phyloP scores from a whole-genome alignment of 2,888 invertebrate genomes.

The Pterobdella sp. region DNA sequence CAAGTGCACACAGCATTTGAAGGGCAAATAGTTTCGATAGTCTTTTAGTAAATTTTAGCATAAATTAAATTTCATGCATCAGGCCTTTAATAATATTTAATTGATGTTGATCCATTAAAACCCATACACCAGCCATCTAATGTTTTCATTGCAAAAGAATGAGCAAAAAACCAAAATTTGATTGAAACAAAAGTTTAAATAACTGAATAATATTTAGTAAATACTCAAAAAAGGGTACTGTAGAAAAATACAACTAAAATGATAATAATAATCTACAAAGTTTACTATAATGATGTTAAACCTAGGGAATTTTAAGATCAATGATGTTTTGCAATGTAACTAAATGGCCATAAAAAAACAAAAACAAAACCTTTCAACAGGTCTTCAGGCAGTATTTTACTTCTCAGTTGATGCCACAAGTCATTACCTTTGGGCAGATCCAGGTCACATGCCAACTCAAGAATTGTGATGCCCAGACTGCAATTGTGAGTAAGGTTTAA shows the following conservation, averaged over 20 bases:
- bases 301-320: background rate
- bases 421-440: conserved; percentile 64
- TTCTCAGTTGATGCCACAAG: conserved; percentile 62
- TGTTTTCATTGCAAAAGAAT: background rate
- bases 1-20: too few relatives aligned
- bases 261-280: too few relatives aligned
- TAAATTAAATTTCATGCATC: too few relatives aligned
- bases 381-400: conserved; percentile 46
- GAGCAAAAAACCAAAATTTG: background rate
- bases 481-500: too few relatives aligned
- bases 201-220: too few relatives aligned
- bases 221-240: background rate
- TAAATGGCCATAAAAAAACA: background rate
- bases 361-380: conserved; percentile 35
- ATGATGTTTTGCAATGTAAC: background rate
- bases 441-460: conserved; percentile 65
- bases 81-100: too few relatives aligned
- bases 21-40: too few relatives aligned
- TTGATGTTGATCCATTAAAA: background rate
- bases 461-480: conserved; percentile 64
- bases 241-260: background rate
- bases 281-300: too few relatives aligned
- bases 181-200: too few relatives aligned
- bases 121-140: background rate
- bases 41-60: too few relatives aligned